These are phyloP conservation scores for Salarias fasciatus DNA, from an alignment of 2,797 vertebrate genomes.

Conservation along the genomic window DNA sequence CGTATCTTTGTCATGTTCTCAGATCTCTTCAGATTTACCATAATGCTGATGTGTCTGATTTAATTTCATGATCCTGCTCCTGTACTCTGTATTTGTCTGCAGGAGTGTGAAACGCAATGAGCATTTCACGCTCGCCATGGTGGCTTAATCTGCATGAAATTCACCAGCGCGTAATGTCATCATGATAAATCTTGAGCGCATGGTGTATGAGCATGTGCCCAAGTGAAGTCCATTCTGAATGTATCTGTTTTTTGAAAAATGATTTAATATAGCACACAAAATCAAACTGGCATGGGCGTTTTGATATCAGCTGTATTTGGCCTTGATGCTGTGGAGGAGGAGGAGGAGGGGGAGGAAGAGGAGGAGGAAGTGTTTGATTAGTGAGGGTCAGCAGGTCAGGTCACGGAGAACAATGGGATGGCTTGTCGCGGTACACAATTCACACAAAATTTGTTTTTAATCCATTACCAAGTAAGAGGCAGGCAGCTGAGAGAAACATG, in stretches of 20 bases:
- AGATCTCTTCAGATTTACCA: no score
- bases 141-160: no score
- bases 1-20: no score
- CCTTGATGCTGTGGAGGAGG: slow-evolving; percentile 48
- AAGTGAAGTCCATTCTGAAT: no score
- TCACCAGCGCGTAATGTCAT: no score
- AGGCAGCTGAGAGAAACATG: no score
- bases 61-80: background rate
- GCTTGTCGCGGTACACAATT: slow-evolving; percentile 49
- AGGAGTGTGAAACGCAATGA: background rate
- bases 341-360: slow-evolving; percentile 11
- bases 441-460: background rate
- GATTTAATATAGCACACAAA: background rate
- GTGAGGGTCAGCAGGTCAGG: slow-evolving; percentile 72
- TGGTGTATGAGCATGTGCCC: no score
- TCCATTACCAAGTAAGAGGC: background rate
- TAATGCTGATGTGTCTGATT: no score
- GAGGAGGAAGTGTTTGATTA: slow-evolving; percentile 82
- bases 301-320: slow-evolving; percentile 51
- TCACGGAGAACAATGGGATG: slow-evolving; percentile 75
- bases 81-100: no score
- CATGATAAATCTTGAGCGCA: no score
- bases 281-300: background rate
- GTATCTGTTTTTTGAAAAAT: background rate
- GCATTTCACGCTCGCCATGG: no score